These are phyloP conservation scores for Cardinalis cardinalis DNA, from an alignment of 2,113 vertebrate species.

Conservation along the genomic window DNA sequence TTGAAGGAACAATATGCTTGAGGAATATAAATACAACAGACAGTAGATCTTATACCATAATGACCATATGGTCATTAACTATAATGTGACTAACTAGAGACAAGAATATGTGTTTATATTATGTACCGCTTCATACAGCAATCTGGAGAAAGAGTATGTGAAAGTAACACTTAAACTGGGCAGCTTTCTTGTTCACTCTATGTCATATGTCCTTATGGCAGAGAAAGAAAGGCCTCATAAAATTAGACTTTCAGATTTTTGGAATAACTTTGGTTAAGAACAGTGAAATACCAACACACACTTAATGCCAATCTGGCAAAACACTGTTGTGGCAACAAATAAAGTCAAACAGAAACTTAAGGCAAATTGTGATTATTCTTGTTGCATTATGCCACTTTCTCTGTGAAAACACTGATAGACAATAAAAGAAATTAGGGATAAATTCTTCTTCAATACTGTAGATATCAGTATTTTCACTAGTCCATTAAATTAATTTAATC, in stretches of 20 bases:
- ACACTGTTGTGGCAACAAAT: neutral
- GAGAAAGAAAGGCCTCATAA: conserved; percentile 46
- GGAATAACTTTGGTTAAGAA: conserved; percentile 50
- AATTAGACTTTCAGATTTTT: conserved; percentile 49
- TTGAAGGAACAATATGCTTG: conserved; percentile 96
- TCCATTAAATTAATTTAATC: neutral
- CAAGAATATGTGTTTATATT: conserved; percentile 83
- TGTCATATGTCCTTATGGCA: conserved; percentile 59
- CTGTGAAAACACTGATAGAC: neutral
- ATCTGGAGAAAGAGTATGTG: conserved; percentile 77
- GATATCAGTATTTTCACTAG: neutral
- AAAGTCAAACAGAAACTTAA: neutral
- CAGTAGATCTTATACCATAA: conserved; percentile 85
- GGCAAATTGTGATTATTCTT: neutral
- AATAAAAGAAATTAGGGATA: neutral
- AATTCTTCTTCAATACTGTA: neutral
- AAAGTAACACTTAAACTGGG: conserved; percentile 73
- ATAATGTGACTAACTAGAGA: conserved; percentile 89
- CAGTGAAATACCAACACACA: conserved; percentile 7
- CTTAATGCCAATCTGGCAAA: neutral
- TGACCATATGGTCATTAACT: conserved; percentile 96
- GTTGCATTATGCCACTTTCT: neutral
- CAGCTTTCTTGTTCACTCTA: conserved; percentile 63
- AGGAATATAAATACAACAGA: conserved; percentile 95
- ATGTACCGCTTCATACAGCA: conserved; percentile 81